Percentiles rank a stretch among this genome's conserved stretches.
phyloP scores from a whole-genome alignment of 2,888 invertebrate genomes.

The Idaea aversata region DNA sequence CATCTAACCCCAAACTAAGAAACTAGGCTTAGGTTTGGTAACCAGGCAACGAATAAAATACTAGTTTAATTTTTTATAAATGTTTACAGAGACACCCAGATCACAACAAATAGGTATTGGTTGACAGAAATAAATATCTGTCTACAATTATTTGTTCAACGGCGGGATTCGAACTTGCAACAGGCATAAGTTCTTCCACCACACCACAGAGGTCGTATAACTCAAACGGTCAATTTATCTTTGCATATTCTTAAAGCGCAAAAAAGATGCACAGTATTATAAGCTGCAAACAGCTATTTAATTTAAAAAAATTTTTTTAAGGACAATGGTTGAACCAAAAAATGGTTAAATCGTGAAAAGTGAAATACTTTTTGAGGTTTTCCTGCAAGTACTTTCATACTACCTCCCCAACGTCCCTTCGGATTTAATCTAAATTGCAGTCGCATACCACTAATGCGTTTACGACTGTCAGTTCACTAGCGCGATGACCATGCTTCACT shows the following conservation, averaged over 20 bases:
- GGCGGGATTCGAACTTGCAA: too few species aligned
- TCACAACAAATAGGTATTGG: background rate
- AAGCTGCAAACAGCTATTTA: background rate
- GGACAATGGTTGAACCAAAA: background rate
- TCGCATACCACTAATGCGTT: conserved; percentile 6
- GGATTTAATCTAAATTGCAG: conserved; percentile 5
- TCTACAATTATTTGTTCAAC: too few species aligned
- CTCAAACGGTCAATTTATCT: too few species aligned
- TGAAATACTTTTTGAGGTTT: background rate
- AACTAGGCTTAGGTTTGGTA: too few species aligned
- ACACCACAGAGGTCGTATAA: background rate
- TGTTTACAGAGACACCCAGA: too few species aligned
- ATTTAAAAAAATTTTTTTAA: background rate
- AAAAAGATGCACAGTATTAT: background rate
- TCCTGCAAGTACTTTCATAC: background rate
- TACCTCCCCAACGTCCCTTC: background rate
- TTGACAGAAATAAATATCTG: too few species aligned
- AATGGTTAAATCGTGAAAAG: background rate
- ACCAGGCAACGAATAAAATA: too few species aligned
- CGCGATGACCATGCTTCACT: background rate
- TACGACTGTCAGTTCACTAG: conserved; percentile 1
- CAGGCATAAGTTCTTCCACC: background rate
- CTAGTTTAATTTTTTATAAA: too few species aligned
- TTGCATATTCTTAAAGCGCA: too few species aligned
- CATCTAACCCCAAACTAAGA: too few species aligned